Evolutionary conservation across 2,888 invertebrate genomes (phyloP), one percentile per base, ranked within the genome.

Genomic region (Napeogenes sylphis): DNA sequence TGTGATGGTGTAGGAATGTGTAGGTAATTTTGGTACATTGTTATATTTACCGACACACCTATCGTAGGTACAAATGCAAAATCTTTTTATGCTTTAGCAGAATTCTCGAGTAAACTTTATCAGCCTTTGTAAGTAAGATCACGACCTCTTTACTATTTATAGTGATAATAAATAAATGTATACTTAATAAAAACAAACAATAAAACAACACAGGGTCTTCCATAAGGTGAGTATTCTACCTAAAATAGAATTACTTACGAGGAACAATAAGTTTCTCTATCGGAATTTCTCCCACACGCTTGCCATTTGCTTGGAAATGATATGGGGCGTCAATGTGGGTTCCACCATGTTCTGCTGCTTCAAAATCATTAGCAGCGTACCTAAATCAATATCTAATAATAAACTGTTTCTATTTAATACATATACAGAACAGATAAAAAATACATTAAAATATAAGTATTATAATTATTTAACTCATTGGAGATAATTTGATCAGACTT

Each of bases 281-380:
- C 0, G 92, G 91, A 61, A 94, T 90, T 45, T 92, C 85, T 6
- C 87, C 91, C 0, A 92, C 88, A 21, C 82, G 84, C 78, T 83
- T 81, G 1, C 90, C 91, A 2, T 80, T 72, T 13, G 73, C 70
- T 55, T 75, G 70, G 72, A 93, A 93, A 73, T 93, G 93, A 61
- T 88, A 88, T 0, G 94, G 93, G 0, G 94, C 92, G 69, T 94
- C 93, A 5, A 94, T 62, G 70, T 94, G 94, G 0, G 94, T 94
- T 0, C 93, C 93, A 0, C 91, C 91, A 71, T 94, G 93, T 68
- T 93, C 93, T 0, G 89, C 85, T 3, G 91, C 85, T 12, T 80
- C 80, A 67, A 93, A 91, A 13, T 90, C 88, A 66, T 92, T 91
- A 0, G 83, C 68, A 55, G 92, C 90, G 66, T 91, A 92, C 88